phyloP scores from a whole-genome alignment of 2,888 invertebrate species.

The Callimorpha dominula region DNA sequence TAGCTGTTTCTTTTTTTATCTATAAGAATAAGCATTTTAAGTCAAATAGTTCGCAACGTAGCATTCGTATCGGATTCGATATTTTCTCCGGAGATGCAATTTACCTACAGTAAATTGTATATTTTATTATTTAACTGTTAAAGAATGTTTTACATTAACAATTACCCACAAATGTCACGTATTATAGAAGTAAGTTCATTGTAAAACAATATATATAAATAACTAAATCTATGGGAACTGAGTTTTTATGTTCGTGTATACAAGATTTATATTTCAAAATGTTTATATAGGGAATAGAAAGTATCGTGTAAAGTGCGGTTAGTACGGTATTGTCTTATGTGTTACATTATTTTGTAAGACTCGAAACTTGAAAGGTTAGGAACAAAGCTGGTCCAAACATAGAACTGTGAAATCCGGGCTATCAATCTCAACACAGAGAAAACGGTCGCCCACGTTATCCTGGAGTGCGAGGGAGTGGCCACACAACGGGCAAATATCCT shows the following conservation, averaged over 20 bases:
- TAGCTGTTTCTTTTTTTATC: no score
- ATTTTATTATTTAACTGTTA: background rate
- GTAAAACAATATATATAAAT: background rate
- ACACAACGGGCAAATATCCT: no score
- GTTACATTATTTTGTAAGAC: no score
- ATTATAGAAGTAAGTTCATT: background rate
- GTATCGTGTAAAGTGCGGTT: background rate
- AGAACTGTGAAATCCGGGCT: no score
- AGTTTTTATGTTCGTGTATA: background rate
- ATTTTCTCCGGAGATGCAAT: background rate
- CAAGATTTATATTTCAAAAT: background rate
- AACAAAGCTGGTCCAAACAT: no score
- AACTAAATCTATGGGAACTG: background rate
- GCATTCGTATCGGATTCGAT: background rate
- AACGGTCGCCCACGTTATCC: no score
- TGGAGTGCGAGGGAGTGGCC: no score
- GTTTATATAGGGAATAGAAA: background rate
- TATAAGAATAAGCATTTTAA: no score
- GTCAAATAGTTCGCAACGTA: no score
- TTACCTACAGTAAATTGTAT: background rate
- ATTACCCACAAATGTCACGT: background rate
- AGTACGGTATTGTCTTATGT: no score
- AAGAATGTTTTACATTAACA: background rate
- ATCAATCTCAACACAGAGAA: no score
- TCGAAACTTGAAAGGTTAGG: no score